phyloP scores from a whole-genome alignment of 2,113 vertebrate genomes.

The Terrapene triunguis region DNA sequence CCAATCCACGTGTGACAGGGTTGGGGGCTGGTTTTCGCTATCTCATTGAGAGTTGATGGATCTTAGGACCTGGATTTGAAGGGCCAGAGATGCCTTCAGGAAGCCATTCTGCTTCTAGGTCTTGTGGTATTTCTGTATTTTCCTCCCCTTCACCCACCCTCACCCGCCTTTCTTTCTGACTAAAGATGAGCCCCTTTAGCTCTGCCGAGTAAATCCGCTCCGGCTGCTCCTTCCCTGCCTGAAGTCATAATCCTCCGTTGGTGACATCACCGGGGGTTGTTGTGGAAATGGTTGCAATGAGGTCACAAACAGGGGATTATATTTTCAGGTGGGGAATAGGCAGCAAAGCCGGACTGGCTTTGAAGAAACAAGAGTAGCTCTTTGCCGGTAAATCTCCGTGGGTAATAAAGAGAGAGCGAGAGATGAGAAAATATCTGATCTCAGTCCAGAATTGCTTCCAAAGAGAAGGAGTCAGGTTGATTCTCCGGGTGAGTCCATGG shows the following conservation, averaged over 20 bases:
- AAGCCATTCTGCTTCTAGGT: neutral
- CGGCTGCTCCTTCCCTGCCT: constrained; percentile 41
- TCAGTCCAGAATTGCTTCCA: constrained; percentile 15
- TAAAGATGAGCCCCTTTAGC: rapidly evolving
- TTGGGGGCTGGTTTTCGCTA: neutral
- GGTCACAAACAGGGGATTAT: constrained; percentile 29
- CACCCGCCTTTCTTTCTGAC: neutral
- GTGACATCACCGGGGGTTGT: neutral
- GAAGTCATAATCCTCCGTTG: neutral
- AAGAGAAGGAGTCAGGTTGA: neutral
- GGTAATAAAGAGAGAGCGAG: neutral
- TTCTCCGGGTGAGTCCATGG: neutral
- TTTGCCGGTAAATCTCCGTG: neutral
- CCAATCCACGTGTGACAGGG: neutral
- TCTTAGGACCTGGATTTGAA: neutral
- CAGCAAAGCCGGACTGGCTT: neutral
- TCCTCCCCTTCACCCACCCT: neutral
- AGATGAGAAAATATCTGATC: constrained; percentile 34
- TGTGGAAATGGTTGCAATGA: constrained; percentile 51
- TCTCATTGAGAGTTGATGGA: neutral
- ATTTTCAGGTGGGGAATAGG: constrained; percentile 9
- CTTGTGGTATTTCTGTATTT: neutral
- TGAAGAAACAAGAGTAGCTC: neutral
- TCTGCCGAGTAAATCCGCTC: neutral
- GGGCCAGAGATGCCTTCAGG: neutral